These are phyloP conservation scores for Mastacembelus armatus DNA, from an alignment of 2,797 vertebrate genomes.

Conservation along the genomic window DNA sequence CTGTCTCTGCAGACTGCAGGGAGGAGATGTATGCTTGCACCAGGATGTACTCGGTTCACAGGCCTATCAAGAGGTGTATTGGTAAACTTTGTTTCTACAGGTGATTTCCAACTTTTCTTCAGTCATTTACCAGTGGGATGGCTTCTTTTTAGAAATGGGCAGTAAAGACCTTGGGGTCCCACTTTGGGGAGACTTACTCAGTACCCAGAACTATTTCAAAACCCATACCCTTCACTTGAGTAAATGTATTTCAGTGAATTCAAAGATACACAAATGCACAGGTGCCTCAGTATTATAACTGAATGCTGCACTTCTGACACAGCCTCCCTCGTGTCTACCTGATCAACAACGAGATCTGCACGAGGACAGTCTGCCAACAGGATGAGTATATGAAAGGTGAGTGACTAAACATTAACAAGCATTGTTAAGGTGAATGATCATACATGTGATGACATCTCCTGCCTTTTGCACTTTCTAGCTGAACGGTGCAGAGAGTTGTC, in stretches of 20 bases:
- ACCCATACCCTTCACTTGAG: too few relatives aligned
- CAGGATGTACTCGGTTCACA: conserved; percentile 87
- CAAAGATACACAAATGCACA: too few relatives aligned
- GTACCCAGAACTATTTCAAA: not conserved
- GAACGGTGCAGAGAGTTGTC: conserved; percentile 85
- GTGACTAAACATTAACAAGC: not conserved
- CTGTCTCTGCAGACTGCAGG: conserved; percentile 78
- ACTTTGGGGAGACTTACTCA: not conserved
- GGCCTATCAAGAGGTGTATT: conserved; percentile 81
- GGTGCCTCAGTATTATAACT: too few relatives aligned
- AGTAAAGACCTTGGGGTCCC: not conserved
- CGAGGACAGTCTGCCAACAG: conserved; percentile 83
- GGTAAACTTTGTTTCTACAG: conserved; percentile 83
- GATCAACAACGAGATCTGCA: conserved; percentile 88
- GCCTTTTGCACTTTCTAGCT: conserved; percentile 63
- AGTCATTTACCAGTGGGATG: not conserved
- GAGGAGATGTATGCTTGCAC: conserved; percentile 87
- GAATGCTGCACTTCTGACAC: conserved; percentile 35
- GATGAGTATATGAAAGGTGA: conserved; percentile 85
- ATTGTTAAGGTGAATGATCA: accelerated
- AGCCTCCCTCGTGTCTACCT: conserved; percentile 85
- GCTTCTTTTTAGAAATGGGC: not conserved
- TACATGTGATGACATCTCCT: not conserved
- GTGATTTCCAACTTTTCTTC: too few relatives aligned
- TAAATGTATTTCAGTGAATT: too few relatives aligned